phyloP scores from a whole-genome alignment of 2,888 invertebrate genomes.

The Tipula lateralis region DNA sequence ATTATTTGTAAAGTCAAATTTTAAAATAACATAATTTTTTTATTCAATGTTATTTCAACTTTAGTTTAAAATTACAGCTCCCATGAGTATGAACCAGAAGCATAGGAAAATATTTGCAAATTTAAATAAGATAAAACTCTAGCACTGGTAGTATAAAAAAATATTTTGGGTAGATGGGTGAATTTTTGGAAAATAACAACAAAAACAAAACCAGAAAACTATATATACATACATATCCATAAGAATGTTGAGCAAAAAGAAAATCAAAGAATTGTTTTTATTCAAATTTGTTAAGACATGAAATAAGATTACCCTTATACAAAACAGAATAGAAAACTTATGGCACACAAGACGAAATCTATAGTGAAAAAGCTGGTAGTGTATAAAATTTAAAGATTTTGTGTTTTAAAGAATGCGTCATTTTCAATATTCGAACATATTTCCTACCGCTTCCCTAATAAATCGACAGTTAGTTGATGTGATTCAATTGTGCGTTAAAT shows the following conservation, averaged over 20 bases:
- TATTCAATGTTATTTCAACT: not conserved
- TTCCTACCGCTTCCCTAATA: too few species aligned
- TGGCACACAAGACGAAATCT: not conserved
- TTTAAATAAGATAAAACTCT: not conserved
- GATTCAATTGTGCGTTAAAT: too few species aligned
- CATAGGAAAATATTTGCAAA: not conserved
- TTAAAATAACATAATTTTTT: not conserved
- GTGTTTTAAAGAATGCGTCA: too few species aligned
- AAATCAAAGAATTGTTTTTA: not conserved
- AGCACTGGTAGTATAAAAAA: too few species aligned
- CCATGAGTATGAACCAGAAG: not conserved
- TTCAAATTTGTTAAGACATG: not conserved
- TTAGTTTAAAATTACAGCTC: not conserved
- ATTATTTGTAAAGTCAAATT: not conserved
- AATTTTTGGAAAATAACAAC: not conserved
- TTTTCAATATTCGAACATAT: too few species aligned
- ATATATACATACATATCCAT: not conserved
- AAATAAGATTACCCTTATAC: not conserved
- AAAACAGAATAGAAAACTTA: not conserved
- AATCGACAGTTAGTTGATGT: too few species aligned
- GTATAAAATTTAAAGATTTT: too few species aligned
- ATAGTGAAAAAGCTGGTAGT: not conserved
- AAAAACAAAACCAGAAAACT: not conserved
- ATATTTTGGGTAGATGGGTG: not conserved
- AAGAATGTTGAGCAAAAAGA: not conserved